Evolutionary conservation across 2,113 vertebrate species (phyloP).

Genomic region (Pelusios castaneus): DNA sequence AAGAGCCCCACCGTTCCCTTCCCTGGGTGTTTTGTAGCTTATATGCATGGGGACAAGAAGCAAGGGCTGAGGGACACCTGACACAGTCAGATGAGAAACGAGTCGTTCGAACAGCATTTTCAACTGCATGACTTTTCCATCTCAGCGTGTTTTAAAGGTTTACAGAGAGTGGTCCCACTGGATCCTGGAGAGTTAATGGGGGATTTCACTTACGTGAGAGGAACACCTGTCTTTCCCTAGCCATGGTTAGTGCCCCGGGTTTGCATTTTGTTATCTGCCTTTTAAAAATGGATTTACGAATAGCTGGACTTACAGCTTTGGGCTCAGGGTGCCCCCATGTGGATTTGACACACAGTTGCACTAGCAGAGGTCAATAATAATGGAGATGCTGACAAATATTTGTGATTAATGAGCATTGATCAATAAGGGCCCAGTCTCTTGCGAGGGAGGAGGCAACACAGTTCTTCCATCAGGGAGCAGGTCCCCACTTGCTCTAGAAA

Average conservation of each 20-base stretch:
- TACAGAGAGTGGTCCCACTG: neutral
- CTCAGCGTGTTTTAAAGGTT: neutral
- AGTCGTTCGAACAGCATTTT: neutral
- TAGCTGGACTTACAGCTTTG: neutral
- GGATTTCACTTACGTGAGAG: neutral
- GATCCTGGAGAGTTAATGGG: neutral
- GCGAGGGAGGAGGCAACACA: neutral
- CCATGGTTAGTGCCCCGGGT: neutral
- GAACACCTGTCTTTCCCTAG: neutral
- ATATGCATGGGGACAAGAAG: neutral
- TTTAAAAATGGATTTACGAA: neutral
- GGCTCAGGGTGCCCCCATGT: neutral
- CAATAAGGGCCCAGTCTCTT: neutral
- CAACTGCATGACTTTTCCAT: neutral
- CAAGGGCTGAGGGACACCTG: neutral
- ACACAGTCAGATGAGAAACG: neutral
- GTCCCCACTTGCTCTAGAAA: neutral
- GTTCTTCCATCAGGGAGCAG: neutral
- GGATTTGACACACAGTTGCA: neutral
- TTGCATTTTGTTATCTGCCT: neutral
- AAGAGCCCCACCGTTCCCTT: neutral
- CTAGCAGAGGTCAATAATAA: no score
- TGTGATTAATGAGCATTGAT: neutral
- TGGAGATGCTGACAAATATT: neutral
- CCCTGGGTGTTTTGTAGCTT: neutral